Base-by-base conservation (phyloP, 2,113 vertebrate genomes). In the Oriolus oriolus region DNA sequence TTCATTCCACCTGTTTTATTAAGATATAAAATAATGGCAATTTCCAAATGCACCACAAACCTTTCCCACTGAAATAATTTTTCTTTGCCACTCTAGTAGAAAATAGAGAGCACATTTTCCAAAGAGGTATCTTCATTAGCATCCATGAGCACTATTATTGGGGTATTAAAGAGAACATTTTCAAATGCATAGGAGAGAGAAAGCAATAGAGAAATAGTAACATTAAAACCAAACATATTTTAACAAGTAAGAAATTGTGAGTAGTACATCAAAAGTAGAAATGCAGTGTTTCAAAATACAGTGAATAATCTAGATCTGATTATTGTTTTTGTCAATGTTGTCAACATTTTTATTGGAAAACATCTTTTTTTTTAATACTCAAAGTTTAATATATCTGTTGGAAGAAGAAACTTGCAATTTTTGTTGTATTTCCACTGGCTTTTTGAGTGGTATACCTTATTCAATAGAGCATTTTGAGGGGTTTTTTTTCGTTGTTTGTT, bases 371-470 rank as follows among this genome's bases (percentile, higher is more conserved):
- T n/a, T 5, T 44, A 2, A 2, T 35, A 35, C 6, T 31, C 15
- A 44, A 56, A 57, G 3, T 16, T 61, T 70, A 65, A 56, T 56
- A 35, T 28, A 54, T 30, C 16, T 70, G 6, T 11, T 83, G 27
- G 11, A 27, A 65, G 50, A 69, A 54, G 4, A 22, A 75, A 27
- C 11, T 65, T 73, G 7, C 6, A 49, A 9, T 42, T 78, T 86
- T 69, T 75, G 2, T n/a, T 30, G 7, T 47, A 26, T 79, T 68
- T 64, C 15, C 2, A 4, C 33, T 47, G 11, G 20, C 9, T 60
- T 19, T 6, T 1, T 60, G 27, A 41, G 2, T 0, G 1, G 1
- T 80, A 50, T 47, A 15, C 8, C 2, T 83, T 71, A 33, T 39
- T 80, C n/a, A 52, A 2, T 9, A 54, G 12, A 52, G 3, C 2